Conservation (phyloP, 2,113 vertebrate species). For the Athene cunicularia region DNA sequence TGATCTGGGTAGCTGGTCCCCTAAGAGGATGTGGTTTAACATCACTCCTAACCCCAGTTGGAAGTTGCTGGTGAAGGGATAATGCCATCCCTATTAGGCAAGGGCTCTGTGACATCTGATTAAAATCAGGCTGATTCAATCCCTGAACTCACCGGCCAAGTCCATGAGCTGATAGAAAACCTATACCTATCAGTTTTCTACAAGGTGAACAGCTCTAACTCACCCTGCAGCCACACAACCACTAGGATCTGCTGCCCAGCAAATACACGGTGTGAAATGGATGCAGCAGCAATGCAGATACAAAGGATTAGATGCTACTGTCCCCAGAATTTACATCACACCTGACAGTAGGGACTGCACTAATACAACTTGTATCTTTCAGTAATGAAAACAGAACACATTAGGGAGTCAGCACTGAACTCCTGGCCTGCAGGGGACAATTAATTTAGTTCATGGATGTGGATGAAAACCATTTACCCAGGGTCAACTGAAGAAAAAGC, state of each 20-base stretch:
- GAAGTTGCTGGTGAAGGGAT: not conserved
- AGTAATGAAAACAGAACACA: not conserved
- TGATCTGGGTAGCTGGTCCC: not conserved
- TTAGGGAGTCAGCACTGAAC: not conserved
- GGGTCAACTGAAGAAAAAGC: not conserved
- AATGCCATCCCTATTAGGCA: not conserved
- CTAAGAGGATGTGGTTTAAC: not conserved
- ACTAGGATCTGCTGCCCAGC: not conserved
- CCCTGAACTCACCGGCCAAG: not conserved
- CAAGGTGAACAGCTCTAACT: not conserved
- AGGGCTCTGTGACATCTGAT: not conserved
- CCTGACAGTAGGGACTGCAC: rapidly evolving
- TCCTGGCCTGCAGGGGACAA: not conserved
- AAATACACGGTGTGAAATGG: rapidly evolving
- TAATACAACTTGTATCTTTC: not conserved
- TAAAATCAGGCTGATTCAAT: not conserved
- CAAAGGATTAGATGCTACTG: not conserved
- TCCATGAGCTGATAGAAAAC: not conserved
- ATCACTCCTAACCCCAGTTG: not conserved
- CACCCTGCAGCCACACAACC: not conserved
- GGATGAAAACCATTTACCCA: not conserved
- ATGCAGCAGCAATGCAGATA: not conserved
- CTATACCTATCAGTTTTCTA: not conserved
- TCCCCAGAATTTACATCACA: not conserved
- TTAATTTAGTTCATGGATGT: not conserved